phyloP scores from a whole-genome alignment of 2,797 vertebrate genomes.

The Gastrophryne carolinensis region DNA sequence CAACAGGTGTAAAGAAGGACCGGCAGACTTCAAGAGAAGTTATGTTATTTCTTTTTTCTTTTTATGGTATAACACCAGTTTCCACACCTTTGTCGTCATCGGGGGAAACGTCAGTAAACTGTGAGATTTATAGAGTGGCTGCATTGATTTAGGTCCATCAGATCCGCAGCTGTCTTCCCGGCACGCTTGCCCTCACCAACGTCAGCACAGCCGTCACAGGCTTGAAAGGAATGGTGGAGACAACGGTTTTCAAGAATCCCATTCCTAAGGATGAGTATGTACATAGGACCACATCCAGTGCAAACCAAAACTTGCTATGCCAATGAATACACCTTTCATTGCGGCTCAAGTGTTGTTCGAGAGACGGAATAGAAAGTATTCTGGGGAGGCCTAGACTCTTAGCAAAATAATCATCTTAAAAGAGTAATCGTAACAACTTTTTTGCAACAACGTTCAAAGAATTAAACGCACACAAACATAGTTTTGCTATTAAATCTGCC shows the following conservation, averaged over 20 bases:
- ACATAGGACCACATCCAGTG: constrained; percentile 51
- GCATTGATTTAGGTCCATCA: constrained; percentile 49
- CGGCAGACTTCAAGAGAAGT: constrained; percentile 30
- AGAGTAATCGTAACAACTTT: constrained; percentile 20
- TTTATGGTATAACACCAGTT: constrained; percentile 48
- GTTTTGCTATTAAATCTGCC: constrained; percentile 28
- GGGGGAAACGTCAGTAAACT: constrained; percentile 40
- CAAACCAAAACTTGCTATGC: constrained; percentile 52
- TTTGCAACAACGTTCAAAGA: constrained; percentile 34
- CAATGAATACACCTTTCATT: constrained; percentile 46
- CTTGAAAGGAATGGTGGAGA: constrained; percentile 57
- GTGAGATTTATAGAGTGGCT: constrained; percentile 50
- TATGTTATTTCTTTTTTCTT: constrained; percentile 56
- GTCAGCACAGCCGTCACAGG: constrained; percentile 38
- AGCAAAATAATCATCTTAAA: constrained; percentile 50
- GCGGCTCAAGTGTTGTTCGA: constrained; percentile 45
- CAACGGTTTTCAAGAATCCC: constrained; percentile 46
- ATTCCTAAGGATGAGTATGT: constrained; percentile 51
- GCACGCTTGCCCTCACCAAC: constrained; percentile 10
- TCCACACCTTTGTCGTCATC: constrained; percentile 45
- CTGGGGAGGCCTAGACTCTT: constrained; percentile 18
- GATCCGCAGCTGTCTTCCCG: constrained; percentile 51
- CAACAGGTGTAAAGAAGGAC: constrained; percentile 51
- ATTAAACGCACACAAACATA: constrained; percentile 33
- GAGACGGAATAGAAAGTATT: constrained; percentile 36